Evolutionary conservation across 2,888 invertebrate genomes (phyloP).

Genomic region (Nasonovia ribisnigri): DNA sequence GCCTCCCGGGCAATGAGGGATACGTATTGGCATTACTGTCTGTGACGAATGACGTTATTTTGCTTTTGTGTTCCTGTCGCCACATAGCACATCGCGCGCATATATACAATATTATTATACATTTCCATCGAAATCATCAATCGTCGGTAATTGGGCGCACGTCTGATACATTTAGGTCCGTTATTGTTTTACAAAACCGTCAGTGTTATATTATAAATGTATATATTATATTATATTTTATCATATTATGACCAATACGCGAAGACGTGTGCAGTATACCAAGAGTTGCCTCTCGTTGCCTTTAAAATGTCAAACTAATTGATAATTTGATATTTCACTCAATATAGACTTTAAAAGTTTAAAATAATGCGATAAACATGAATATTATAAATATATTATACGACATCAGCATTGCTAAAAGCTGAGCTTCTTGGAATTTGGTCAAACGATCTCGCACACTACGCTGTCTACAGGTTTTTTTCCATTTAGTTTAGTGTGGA

Average conservation of each 20-base stretch:
- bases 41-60: constrained; percentile 35
- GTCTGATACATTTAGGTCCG: neutral
- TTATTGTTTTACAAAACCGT: neutral
- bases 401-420: too few relatives aligned
- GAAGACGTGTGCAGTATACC: neutral
- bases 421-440: too few relatives aligned
- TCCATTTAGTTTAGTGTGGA: neutral
- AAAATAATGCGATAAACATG: neutral
- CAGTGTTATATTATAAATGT: neutral
- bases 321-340: neutral
- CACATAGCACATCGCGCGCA: neutral
- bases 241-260: too few relatives aligned
- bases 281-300: neutral
- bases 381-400: too few relatives aligned
- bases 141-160: neutral
- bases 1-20: neutral
- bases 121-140: constrained; percentile 12
- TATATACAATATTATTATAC: neutral
- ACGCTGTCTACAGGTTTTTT: too few relatives aligned
- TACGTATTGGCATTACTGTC: neutral
- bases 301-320: neutral
- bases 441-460: too few relatives aligned
- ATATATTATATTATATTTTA: too few relatives aligned
- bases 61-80: neutral
- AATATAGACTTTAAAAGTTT: neutral